A percentile compares a stretch with the other conserved stretches of the same genome.
These are phyloP conservation scores for Hylaea fasciaria DNA, from an alignment of 2,888 invertebrate genomes.

Conservation along the genomic window DNA sequence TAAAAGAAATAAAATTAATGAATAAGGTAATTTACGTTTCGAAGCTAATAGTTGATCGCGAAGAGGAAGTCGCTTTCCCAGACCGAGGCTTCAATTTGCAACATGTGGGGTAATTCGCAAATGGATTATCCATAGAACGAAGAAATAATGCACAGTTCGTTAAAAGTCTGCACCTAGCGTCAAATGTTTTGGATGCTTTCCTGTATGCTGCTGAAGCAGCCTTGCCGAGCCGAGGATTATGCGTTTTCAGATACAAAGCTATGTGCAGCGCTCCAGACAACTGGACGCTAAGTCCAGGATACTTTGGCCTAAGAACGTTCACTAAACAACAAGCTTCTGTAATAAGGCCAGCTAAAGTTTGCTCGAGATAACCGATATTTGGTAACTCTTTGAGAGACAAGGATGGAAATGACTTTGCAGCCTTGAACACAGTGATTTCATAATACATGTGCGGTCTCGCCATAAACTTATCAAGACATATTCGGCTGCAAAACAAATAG, in stretches of 20 bases:
- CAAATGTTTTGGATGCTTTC: conserved; percentile 64
- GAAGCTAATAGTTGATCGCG: conserved; percentile 43
- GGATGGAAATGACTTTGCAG: conserved; percentile 63
- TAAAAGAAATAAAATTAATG: background rate
- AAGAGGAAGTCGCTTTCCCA: conserved; percentile 39
- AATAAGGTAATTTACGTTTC: background rate
- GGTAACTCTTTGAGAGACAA: conserved; percentile 81
- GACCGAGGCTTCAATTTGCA: conserved; percentile 45
- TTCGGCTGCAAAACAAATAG: conserved; percentile 83
- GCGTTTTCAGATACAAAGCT: conserved; percentile 84
- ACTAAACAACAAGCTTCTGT: conserved; percentile 82
- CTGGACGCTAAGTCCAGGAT: conserved; percentile 82
- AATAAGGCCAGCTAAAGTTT: conserved; percentile 82
- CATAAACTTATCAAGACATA: conserved; percentile 83
- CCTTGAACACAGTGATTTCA: conserved; percentile 72
- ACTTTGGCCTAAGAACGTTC: conserved; percentile 83
- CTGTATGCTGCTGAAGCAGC: conserved; percentile 62
- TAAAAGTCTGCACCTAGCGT: conserved; percentile 68
- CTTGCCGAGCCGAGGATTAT: conserved; percentile 67
- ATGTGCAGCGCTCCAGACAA: conserved; percentile 83
- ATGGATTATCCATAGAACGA: conserved; percentile 84
- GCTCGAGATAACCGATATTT: conserved; percentile 86
- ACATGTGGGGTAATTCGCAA: conserved; percentile 73
- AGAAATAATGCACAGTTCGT: conserved; percentile 72
- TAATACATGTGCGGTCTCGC: conserved; percentile 78